phyloP scores from a whole-genome alignment of 2,113 vertebrate species.

The Chaetops frenatus region DNA sequence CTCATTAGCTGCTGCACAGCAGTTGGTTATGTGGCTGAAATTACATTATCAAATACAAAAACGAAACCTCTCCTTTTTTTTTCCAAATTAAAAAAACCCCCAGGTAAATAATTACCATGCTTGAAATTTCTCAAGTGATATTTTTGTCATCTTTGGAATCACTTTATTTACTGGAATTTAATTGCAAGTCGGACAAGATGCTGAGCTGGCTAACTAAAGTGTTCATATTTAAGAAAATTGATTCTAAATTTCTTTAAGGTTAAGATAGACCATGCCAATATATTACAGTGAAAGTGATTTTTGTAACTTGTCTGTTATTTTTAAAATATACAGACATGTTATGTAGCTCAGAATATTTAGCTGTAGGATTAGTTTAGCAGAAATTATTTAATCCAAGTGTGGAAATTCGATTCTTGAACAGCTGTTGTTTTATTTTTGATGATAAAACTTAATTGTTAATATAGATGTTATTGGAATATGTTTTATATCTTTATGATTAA shows the following conservation, averaged over 20 bases:
- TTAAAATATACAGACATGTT: background rate
- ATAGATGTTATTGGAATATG: background rate
- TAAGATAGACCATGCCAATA: background rate
- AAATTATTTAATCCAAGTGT: background rate
- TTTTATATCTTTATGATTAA: conserved; percentile 3
- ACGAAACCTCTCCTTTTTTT: background rate
- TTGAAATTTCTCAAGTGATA: background rate
- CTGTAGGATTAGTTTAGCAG: background rate
- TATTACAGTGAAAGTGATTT: background rate
- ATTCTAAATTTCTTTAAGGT: background rate
- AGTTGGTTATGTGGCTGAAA: background rate
- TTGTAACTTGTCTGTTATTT: background rate
- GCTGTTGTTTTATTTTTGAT: background rate
- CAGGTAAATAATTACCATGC: background rate
- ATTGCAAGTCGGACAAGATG: background rate
- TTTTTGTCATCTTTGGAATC: background rate
- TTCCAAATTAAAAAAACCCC: background rate
- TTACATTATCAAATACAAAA: background rate
- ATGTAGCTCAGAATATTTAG: background rate
- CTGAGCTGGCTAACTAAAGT: background rate
- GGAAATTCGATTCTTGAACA: background rate
- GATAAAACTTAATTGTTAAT: background rate
- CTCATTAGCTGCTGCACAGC: background rate
- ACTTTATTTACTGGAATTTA: background rate
- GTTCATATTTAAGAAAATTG: background rate